Evolutionary conservation across 2,113 vertebrate species (phyloP).

Genomic region (Harpagus bidentatus): DNA sequence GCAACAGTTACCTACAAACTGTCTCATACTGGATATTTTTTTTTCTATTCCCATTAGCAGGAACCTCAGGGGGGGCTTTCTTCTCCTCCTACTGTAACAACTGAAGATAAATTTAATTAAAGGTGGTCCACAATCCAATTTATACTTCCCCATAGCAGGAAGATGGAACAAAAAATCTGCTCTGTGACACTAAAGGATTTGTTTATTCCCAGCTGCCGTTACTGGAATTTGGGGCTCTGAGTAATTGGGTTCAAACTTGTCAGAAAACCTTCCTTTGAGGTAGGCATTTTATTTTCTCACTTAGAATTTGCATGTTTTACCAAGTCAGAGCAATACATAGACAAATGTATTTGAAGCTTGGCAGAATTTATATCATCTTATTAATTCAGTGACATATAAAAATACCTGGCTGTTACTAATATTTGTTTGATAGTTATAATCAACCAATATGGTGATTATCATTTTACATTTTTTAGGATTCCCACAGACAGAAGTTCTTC

Average conservation of each 20-base stretch:
- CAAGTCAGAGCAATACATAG: neutral
- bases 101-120: slow-evolving; percentile 34
- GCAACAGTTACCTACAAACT: neutral
- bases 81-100: neutral
- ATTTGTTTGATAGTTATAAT: neutral
- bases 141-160: neutral
- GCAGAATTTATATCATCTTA: neutral
- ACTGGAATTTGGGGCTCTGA: neutral
- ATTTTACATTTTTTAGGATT: neutral
- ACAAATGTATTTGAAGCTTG: neutral
- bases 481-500: neutral
- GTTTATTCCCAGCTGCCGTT: neutral
- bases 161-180: neutral
- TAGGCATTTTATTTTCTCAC: neutral
- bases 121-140: slow-evolving; percentile 5
- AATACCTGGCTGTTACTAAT: neutral
- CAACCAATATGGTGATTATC: neutral
- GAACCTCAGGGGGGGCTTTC: neutral
- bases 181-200: slow-evolving; percentile 19
- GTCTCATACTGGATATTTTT: neutral
- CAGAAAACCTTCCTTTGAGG: neutral
- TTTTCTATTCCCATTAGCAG: neutral
- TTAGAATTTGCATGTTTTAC: neutral
- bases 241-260: neutral
- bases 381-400: neutral